Conservation (phyloP, 2,888 invertebrate genomes). For the Acrocera orbiculus region DNA sequence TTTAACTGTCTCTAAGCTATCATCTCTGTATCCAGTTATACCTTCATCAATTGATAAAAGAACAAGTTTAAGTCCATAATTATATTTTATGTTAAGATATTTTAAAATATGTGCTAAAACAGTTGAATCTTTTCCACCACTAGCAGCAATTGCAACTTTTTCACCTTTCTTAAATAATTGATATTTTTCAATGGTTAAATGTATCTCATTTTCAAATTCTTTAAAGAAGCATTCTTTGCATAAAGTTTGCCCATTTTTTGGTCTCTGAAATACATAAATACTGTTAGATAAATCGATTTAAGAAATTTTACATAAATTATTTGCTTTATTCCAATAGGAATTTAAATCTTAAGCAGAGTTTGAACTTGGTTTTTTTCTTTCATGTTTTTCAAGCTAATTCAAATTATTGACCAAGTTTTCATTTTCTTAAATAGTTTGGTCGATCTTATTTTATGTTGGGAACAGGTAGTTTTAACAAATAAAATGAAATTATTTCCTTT, state of each 20-base stretch:
- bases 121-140: slow-evolving; percentile 93
- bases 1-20: slow-evolving; percentile 91
- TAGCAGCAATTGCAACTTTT: slow-evolving; percentile 84
- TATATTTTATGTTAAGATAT: slow-evolving; percentile 70
- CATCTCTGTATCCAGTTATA: slow-evolving; percentile 89
- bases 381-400: no score
- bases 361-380: no score
- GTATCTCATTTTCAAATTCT: slow-evolving; percentile 89
- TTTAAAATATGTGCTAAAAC: slow-evolving; percentile 90
- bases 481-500: no score
- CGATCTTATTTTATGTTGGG: no score
- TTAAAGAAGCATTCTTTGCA: slow-evolving; percentile 90
- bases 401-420: no score
- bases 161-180: slow-evolving; percentile 67
- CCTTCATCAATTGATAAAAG: slow-evolving; percentile 97
- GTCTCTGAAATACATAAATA: slow-evolving; percentile 48
- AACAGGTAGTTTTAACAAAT: no score
- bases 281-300: neutral
- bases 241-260: slow-evolving; percentile 77
- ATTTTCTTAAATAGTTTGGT: no score
- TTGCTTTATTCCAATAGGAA: no score
- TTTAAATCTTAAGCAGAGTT: no score
- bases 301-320: neutral
- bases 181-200: slow-evolving; percentile 69
- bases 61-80: slow-evolving; percentile 77